Evolutionary conservation across 2,113 vertebrate genomes (phyloP), one percentile per base, ranked within the genome.

Genomic region (Coptodon rendalli): DNA sequence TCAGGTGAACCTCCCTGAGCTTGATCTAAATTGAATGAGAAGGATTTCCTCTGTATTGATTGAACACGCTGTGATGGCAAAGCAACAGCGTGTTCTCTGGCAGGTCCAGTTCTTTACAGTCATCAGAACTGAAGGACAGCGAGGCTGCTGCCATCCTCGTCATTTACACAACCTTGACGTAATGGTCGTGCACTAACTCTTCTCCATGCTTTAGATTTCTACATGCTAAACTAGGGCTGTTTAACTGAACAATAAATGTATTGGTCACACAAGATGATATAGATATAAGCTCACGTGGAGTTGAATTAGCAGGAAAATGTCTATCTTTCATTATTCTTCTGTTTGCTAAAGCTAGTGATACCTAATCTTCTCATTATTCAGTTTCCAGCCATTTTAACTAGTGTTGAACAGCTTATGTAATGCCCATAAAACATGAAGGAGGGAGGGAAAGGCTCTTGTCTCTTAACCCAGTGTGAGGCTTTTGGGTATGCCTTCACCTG

Each of bases 11-110:
- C 81, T 85, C 61, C 59, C 53, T 43, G 76, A 13, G 34, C 34
- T 86, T 89, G 90, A 93, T 89, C 27, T 76, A 86, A 89, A 94
- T 93, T 61, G 31, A 91, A 92, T 34, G 53, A 57, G 92, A 93
- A 87, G 89, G 89, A 89, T 88, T 95, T 93, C 88, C 85, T 93
- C 86, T 17, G 76, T 90, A 93, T 95, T 84, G 91, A 96, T 93
- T 89, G 90, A 92, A 59, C 53, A 50, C 71, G 71, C 73, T 63
- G 84, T 81, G 82, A 92, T 82, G 86, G 91, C 87, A 85, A 40
- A 66, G 86, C 82, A 59, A 24, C 88, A 29, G 84, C 16, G 66
- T 89, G 88, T 89, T 91, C 83, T 87, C 88, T 93, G 91, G 92
- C 90, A 91, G 82, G 38, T 80, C 57, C 54, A 36, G 16, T 76